Evolutionary conservation across 2,888 invertebrate genomes (phyloP).

Genomic region (Orthonevra nobilis): DNA sequence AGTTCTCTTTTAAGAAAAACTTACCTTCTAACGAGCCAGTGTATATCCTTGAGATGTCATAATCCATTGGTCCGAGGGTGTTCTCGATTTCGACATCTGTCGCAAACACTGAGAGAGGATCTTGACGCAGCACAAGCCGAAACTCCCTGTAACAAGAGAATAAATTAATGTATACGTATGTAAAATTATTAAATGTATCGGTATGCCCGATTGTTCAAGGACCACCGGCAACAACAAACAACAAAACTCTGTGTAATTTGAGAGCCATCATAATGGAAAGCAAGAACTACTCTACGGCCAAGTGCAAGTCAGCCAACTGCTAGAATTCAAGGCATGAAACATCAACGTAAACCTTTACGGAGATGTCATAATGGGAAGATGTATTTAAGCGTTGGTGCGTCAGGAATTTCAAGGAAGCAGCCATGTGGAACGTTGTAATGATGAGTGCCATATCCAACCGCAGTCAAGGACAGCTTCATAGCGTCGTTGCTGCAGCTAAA

Average conservation of each 20-base stretch:
- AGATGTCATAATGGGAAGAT: slow-evolving; percentile 13
- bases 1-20: too few species aligned
- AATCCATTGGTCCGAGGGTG: slow-evolving; percentile 85
- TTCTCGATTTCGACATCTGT: slow-evolving; percentile 89
- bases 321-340: slow-evolving; percentile 17
- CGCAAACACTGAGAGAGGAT: slow-evolving; percentile 87
- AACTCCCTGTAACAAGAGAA: slow-evolving; percentile 84
- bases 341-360: too few species aligned
- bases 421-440: slow-evolving; percentile 42
- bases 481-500: slow-evolving; percentile 10
- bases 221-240: slow-evolving; percentile 11
- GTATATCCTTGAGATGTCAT: slow-evolving; percentile 88
- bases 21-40: slow-evolving; percentile 90
- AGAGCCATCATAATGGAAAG: slow-evolving; percentile 20
- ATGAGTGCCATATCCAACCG: slow-evolving; percentile 26
- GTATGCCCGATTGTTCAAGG: slow-evolving; percentile 38
- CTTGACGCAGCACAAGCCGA: slow-evolving; percentile 87
- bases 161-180: too few species aligned
- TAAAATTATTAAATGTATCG: slow-evolving; percentile 38
- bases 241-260: slow-evolving; percentile 20
- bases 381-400: slow-evolving; percentile 36
- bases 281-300: neutral
- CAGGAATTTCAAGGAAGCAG: slow-evolving; percentile 34
- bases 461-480: slow-evolving; percentile 43
- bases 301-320: neutral